Evolutionary conservation across 2,888 invertebrate species (phyloP).

Genomic region (Troglohyphantes excavatus): DNA sequence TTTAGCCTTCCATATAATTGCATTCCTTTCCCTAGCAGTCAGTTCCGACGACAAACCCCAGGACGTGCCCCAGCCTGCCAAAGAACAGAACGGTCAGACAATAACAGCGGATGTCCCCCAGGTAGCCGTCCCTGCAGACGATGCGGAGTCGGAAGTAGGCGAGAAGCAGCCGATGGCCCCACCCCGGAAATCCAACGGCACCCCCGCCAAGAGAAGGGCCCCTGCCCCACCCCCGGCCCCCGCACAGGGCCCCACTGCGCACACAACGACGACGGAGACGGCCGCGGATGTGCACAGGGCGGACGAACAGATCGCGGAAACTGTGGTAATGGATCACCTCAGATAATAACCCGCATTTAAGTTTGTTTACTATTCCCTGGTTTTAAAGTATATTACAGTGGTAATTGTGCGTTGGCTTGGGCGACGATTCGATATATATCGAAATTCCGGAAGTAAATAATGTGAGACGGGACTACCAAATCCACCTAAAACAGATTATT

Average conservation of each 20-base stretch:
- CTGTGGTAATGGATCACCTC: too few species aligned
- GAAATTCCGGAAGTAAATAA: too few species aligned
- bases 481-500: too few species aligned
- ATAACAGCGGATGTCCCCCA: neutral
- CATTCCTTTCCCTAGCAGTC: neutral
- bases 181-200: conserved; percentile 62
- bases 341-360: too few species aligned
- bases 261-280: conserved; percentile 69
- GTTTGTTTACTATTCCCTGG: too few species aligned
- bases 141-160: neutral
- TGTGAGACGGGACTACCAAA: too few species aligned
- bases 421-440: too few species aligned
- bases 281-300: conserved; percentile 75
- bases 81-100: neutral
- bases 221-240: conserved; percentile 80
- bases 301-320: conserved; percentile 51
- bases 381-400: too few species aligned
- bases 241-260: conserved; percentile 49
- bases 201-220: conserved; percentile 80
- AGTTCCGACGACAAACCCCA: neutral
- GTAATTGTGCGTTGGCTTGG: too few species aligned
- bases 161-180: conserved; percentile 58
- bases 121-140: neutral
- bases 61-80: neutral
- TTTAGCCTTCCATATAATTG: too few species aligned